Percentiles rank a stretch among this genome's conserved stretches.
These are phyloP conservation scores for Cyclopterus lumpus DNA, from an alignment of 2,797 vertebrate genomes.

Conservation along the genomic window DNA sequence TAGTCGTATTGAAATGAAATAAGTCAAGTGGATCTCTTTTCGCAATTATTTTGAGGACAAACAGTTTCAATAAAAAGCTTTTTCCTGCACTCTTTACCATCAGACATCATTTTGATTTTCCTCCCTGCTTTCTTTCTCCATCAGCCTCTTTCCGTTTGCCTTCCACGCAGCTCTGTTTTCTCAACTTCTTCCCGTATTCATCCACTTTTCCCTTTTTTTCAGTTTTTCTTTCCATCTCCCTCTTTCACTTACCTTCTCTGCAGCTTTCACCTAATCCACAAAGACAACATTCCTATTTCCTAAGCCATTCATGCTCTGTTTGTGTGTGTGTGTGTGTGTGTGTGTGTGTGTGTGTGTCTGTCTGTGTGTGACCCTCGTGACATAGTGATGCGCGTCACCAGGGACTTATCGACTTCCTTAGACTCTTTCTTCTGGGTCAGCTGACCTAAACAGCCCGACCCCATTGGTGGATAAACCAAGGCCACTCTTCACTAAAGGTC, in stretches of 20 bases:
- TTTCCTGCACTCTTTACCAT: not conserved
- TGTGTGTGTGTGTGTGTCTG: not conserved
- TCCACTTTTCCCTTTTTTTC: not conserved
- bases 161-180: slow-evolving; percentile 14
- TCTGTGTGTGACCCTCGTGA: slow-evolving; percentile 62
- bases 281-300: slow-evolving; percentile 51
- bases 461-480: slow-evolving; percentile 50
- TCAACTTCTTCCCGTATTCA: slow-evolving; percentile 1
- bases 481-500: slow-evolving; percentile 52
- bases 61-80: not conserved
- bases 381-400: slow-evolving; percentile 60
- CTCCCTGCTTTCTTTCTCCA: slow-evolving; percentile 24
- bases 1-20: not conserved
- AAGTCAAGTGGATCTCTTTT: not conserved
- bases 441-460: slow-evolving; percentile 50
- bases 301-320: slow-evolving; percentile 33
- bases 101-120: slow-evolving; percentile 29
- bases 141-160: slow-evolving; percentile 33
- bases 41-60: not conserved
- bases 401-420: slow-evolving; percentile 63
- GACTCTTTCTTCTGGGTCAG: slow-evolving; percentile 60
- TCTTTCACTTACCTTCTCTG: slow-evolving; percentile 34
- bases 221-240: slow-evolving; percentile 30
- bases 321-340: slow-evolving; percentile 2
- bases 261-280: slow-evolving; percentile 39